Evolutionary conservation across 2,888 invertebrate genomes (phyloP), one percentile per base, ranked within the genome.

Genomic region (Trichacis sp.): DNA sequence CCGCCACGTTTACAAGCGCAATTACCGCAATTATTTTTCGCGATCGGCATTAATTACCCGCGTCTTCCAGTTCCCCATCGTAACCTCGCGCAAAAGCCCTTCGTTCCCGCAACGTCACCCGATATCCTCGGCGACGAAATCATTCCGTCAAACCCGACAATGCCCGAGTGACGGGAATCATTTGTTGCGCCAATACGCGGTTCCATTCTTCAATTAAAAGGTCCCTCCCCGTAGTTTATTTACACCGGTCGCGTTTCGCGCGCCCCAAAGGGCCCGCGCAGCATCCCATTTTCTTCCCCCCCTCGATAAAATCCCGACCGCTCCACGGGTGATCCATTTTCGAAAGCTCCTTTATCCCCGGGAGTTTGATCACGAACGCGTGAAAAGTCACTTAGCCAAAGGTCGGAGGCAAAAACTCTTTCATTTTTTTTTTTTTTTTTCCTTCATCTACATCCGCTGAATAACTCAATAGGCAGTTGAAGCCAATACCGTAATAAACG

Each of bases 321-420:
- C 76, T 56, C 76, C 59, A 67, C 73, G 71, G 76, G 76, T 67
- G 52, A 73, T 67, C 75, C 62, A 50, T 61, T 58, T 49, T 48
- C 51, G 64, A 62, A 24, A 61, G 58, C 51, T 52, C 45, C 33
- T 43, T 61, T 53, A 56, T 61, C 57, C 59, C 49, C 64, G 53
- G 46, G 60, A 50, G 61, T 62, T 66, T 51, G 66, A 66, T 69
- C 67, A 71, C 67, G 75, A 72, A 74, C 73, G 77, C 74, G 78
- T 73, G 75, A 73, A 77, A 77, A 80, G 78, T 77, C 76, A 74
- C 65, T 54, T 56, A 48, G 54, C 56, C 42, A 48, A 63, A 58
- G 60, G 62, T n/a, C 46, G 43, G 2, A 14, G 55, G 52, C 50
- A 57, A 54, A 63, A 45, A 33, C 30, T 45, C 53, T 29, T n/a